phyloP scores from a whole-genome alignment of 1,140 invertebrate species.

The Choristoneura fumiferana region DNA sequence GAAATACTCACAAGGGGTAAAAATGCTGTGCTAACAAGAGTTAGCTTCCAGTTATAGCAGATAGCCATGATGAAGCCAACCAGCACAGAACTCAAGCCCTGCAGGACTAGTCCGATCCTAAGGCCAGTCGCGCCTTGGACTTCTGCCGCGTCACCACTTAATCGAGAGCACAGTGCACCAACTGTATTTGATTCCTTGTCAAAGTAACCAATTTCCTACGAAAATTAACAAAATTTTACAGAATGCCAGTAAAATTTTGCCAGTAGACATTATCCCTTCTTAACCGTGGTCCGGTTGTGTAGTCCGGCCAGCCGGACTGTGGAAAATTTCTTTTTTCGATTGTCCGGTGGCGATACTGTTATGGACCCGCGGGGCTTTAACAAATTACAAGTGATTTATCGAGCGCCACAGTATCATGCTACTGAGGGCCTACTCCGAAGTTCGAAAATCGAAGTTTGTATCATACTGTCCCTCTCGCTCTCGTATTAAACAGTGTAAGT shows the following conservation, averaged over 20 bases:
- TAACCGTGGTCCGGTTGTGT: too few species aligned
- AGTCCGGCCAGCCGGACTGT: too few species aligned
- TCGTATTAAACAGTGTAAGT: too few species aligned
- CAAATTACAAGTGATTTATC: not conserved
- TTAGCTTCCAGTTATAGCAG: slow-evolving; percentile 87
- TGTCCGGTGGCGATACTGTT: not conserved
- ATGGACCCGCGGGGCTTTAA: not conserved
- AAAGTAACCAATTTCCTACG: slow-evolving; percentile 87
- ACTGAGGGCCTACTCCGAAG: too few species aligned
- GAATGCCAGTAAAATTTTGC: not conserved
- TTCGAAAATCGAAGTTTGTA: too few species aligned
- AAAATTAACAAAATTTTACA: not conserved
- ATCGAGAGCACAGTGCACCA: slow-evolving; percentile 84
- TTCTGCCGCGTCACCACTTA: slow-evolving; percentile 86
- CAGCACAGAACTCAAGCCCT: slow-evolving; percentile 83
- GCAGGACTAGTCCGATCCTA: slow-evolving; percentile 85
- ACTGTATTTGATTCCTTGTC: slow-evolving; percentile 85
- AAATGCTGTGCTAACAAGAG: slow-evolving; percentile 84
- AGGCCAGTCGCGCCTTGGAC: slow-evolving; percentile 90
- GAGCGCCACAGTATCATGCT: not conserved
- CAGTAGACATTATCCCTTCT: too few species aligned
- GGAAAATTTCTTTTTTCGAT: too few species aligned
- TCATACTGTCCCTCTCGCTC: too few species aligned
- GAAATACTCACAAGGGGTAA: slow-evolving; percentile 83
- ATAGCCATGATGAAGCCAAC: slow-evolving; percentile 83